Percentiles rank a stretch among this genome's conserved stretches.
These are phyloP conservation scores for Uloborus diversus DNA, from an alignment of 1,140 invertebrate species.

Conservation along the genomic window DNA sequence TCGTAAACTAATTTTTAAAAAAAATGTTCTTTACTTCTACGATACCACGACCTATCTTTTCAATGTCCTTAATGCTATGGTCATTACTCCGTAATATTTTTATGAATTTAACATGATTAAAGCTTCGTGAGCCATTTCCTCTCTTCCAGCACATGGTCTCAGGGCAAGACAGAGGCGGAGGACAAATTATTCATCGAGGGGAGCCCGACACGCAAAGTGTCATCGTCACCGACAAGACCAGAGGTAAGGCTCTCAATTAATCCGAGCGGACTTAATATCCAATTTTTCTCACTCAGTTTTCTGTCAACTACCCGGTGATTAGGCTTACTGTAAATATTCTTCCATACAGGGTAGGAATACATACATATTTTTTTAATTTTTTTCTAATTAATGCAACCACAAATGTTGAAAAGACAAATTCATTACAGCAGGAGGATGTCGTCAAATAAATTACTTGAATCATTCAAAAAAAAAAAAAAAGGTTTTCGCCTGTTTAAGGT, in stretches of 20 bases:
- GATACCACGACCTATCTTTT: too few species aligned
- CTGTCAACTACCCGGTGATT: neutral
- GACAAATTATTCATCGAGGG: constrained; percentile 9
- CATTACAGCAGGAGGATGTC: neutral
- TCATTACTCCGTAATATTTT: neutral
- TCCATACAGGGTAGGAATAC: neutral
- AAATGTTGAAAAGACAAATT: neutral
- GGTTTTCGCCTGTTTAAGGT: too few species aligned
- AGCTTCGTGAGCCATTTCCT: neutral
- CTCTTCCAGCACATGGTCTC: constrained; percentile 34
- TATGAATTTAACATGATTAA: neutral
- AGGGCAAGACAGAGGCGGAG: constrained; percentile 12
- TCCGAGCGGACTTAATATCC: too few species aligned
- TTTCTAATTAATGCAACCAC: neutral
- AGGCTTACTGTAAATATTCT: neutral
- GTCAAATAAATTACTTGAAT: neutral
- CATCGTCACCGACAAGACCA: constrained; percentile 25
- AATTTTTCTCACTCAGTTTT: neutral
- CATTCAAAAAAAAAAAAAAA: neutral
- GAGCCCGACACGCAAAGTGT: constrained; percentile 25
- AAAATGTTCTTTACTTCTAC: too few species aligned
- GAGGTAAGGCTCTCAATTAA: constrained; percentile 2
- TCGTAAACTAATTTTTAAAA: neutral
- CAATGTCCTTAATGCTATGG: neutral
- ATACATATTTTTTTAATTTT: neutral